Evolutionary conservation across 1,140 invertebrate species (phyloP).

Genomic region (Procambarus virginalis): DNA sequence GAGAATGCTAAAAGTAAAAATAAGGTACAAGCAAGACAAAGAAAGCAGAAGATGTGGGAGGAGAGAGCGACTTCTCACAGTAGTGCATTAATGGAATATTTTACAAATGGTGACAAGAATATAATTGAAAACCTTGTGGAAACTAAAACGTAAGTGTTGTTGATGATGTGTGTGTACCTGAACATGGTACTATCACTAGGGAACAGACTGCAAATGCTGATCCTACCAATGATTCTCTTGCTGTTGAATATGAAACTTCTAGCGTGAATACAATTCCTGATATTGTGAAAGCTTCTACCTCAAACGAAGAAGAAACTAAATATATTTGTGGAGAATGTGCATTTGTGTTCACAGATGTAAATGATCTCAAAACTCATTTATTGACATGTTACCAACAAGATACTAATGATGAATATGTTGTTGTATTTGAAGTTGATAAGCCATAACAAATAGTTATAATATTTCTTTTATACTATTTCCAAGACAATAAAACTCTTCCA

Average conservation of each 20-base stretch:
- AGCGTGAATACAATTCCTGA: background rate
- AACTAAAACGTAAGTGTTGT: background rate
- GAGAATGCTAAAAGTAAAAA: too few relatives aligned
- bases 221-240: background rate
- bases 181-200: background rate
- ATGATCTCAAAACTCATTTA: conserved; percentile 46
- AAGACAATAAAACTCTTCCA: too few relatives aligned
- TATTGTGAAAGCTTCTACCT: background rate
- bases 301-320: conserved; percentile 38
- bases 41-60: background rate
- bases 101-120: background rate
- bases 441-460: background rate
- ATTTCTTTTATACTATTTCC: background rate
- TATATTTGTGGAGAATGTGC: conserved; percentile 55
- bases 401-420: conserved; percentile 49
- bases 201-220: background rate
- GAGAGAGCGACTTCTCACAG: background rate
- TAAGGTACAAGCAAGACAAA: background rate
- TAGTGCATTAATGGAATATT: background rate
- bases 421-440: conserved; percentile 59
- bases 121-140: background rate
- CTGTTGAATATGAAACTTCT: background rate
- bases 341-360: conserved; percentile 39
- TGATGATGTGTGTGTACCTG: background rate
- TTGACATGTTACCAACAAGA: conserved; percentile 52